A percentile compares a stretch with the other conserved stretches of the same genome.
These are phyloP conservation scores for Danaus melanippus DNA, from an alignment of 1,140 invertebrate genomes.

Conservation along the genomic window DNA sequence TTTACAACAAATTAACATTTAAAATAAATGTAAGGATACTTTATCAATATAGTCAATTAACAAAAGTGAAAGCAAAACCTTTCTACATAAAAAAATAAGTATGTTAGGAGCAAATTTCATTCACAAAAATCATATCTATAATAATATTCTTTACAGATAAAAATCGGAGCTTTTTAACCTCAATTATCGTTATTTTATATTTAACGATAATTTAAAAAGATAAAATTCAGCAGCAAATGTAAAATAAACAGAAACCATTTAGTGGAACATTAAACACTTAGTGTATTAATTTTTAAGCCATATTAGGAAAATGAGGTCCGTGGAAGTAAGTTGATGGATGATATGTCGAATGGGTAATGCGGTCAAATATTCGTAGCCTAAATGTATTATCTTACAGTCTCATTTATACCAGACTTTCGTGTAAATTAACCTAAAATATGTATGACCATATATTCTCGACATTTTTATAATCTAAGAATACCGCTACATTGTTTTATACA, in stretches of 20 bases:
- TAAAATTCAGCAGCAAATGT: conserved; percentile 3
- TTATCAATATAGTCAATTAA: too few species aligned
- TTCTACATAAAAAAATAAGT: too few species aligned
- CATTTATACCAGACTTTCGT: conserved; percentile 20
- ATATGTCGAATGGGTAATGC: conserved; percentile 35
- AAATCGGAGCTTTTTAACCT: conserved; percentile 3
- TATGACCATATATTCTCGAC: too few species aligned
- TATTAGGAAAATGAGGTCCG: conserved; percentile 34
- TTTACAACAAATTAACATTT: too few species aligned
- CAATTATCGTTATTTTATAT: conserved; percentile 10
- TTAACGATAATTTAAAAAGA: conserved; percentile 5
- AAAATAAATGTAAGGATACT: too few species aligned
- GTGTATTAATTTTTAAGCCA: conserved; percentile 23
- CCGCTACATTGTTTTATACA: too few species aligned
- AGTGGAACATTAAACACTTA: conserved; percentile 23
- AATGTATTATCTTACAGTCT: conserved; percentile 23
- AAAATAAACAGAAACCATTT: conserved; percentile 11
- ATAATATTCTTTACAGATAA: conserved; percentile 6
- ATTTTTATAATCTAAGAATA: too few species aligned
- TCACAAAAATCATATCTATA: too few species aligned
- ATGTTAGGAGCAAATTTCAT: too few species aligned
- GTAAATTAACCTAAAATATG: conserved; percentile 25
- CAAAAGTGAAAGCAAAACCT: too few species aligned
- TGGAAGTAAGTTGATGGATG: conserved; percentile 29
- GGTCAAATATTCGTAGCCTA: conserved; percentile 35